Conservation (phyloP, 2,797 vertebrate species). For the Ctenochaetus hawaiiensis region DNA sequence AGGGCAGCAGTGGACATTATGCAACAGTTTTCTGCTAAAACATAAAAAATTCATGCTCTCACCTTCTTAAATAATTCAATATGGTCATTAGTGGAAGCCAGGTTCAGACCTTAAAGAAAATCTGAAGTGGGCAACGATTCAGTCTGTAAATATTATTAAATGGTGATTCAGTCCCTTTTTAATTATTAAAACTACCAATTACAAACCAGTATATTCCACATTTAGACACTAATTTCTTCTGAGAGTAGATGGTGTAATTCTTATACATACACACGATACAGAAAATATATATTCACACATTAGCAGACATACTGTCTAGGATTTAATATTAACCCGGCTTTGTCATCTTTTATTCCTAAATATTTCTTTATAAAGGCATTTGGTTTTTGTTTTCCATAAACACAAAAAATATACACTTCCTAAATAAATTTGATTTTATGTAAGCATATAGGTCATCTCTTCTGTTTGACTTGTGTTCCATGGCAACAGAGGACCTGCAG, state of each 20-base stretch:
- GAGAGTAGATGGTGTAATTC: neutral
- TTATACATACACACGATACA: neutral
- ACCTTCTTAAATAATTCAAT: slow-evolving; percentile 69
- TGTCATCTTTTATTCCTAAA: neutral
- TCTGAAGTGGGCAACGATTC: neutral
- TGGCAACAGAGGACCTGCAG: slow-evolving; percentile 48
- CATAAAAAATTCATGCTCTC: slow-evolving; percentile 55
- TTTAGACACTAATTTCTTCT: neutral
- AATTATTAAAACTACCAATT: neutral
- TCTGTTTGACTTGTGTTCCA: slow-evolving; percentile 14
- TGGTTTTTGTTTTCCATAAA: neutral
- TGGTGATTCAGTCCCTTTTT: neutral
- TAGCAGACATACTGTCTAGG: neutral
- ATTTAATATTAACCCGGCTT: neutral
- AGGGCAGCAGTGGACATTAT: slow-evolving; percentile 41
- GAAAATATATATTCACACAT: slow-evolving; percentile 4
- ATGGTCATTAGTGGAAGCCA: slow-evolving; percentile 3
- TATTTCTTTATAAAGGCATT: neutral
- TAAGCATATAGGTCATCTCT: neutral
- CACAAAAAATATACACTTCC: neutral
- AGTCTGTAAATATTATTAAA: neutral
- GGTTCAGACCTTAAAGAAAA: neutral
- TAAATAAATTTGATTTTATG: slow-evolving; percentile 15
- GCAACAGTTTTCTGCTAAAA: slow-evolving; percentile 33
- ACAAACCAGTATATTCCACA: neutral